phyloP scores from a whole-genome alignment of 2,797 vertebrate genomes.

The Bufotes viridis region DNA sequence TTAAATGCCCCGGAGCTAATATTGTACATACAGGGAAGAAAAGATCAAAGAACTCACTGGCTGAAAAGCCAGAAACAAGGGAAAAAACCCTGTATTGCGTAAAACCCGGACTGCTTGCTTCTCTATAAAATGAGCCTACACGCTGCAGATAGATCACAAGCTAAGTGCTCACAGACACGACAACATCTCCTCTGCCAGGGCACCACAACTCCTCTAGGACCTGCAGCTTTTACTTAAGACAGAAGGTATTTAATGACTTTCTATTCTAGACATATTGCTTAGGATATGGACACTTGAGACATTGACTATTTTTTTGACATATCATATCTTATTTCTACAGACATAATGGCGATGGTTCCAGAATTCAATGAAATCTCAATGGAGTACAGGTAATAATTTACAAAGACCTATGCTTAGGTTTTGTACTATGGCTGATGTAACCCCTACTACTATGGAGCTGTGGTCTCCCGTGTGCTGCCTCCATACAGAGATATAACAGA shows the following conservation, averaged over 20 bases:
- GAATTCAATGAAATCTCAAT: constrained; percentile 13
- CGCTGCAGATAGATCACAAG: not conserved
- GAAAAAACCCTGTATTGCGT: not conserved
- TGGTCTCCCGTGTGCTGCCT: not conserved
- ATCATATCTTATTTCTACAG: constrained; percentile 14
- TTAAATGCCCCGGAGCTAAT: too few species aligned
- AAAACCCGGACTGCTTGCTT: not conserved
- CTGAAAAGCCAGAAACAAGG: not conserved
- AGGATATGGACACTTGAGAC: not conserved
- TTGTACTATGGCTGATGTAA: not conserved
- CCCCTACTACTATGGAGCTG: not conserved
- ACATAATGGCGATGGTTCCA: constrained; percentile 42
- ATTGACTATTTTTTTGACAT: not conserved
- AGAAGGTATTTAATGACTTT: constrained; percentile 6
- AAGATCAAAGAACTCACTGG: not conserved
- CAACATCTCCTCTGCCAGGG: not conserved
- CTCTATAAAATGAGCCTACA: constrained; percentile 11
- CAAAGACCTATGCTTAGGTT: not conserved
- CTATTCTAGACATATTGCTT: not conserved
- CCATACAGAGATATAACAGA: not conserved
- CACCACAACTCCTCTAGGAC: not conserved
- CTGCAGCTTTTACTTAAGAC: not conserved
- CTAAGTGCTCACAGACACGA: not conserved
- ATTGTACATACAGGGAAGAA: too few species aligned
- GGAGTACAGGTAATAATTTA: constrained; percentile 44